Conservation (phyloP, 2,113 vertebrate species). For the Perca fluviatilis region DNA sequence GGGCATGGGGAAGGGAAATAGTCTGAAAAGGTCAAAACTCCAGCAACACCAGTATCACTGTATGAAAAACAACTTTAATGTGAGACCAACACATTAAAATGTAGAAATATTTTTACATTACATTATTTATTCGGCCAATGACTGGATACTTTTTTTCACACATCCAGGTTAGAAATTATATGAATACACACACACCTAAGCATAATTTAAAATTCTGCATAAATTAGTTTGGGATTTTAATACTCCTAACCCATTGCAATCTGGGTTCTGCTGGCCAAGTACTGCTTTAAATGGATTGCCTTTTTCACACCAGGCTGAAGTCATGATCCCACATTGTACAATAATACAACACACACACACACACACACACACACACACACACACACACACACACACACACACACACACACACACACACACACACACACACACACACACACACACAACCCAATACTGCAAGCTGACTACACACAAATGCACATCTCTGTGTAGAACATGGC, state of each 20-base stretch:
- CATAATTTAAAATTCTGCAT: neutral
- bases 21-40: neutral
- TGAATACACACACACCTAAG: neutral
- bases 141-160: neutral
- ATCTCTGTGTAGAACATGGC: conserved; percentile 15
- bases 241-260: neutral
- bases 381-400: too few relatives aligned
- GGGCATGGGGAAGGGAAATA: neutral
- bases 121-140: neutral
- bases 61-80: neutral
- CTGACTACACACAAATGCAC: conserved; percentile 12
- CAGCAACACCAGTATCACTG: neutral
- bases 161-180: neutral
- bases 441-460: neutral
- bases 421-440: neutral
- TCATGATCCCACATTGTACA: neutral
- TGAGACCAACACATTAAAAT: neutral
- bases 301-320: neutral
- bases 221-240: neutral
- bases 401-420: neutral
- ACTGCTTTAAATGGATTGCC: neutral
- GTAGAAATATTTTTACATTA: too few relatives aligned
- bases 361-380: neutral
- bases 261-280: neutral
- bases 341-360: neutral